Conservation (phyloP, 2,113 vertebrate genomes). For the Tor tambroides region DNA sequence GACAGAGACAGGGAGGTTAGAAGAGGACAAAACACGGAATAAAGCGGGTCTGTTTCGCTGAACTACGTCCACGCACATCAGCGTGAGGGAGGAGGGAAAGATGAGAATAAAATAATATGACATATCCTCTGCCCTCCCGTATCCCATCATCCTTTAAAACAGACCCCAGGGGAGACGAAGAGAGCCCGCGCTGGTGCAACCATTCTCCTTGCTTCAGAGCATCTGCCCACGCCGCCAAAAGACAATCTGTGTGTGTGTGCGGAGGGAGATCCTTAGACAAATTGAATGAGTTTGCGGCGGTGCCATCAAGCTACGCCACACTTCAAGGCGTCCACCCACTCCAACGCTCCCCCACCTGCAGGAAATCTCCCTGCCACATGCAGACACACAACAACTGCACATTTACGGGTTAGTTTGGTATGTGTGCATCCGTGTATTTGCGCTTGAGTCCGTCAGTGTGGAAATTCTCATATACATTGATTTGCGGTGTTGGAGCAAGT, state of each 20-base stretch:
- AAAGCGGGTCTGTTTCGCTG: slow-evolving; percentile 9
- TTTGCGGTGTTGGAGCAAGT: not conserved
- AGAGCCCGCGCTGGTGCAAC: slow-evolving; percentile 1
- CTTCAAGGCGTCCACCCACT: slow-evolving; percentile 52
- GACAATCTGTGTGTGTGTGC: slow-evolving; percentile 22
- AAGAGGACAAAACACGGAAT: not conserved
- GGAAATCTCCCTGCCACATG: slow-evolving; percentile 42
- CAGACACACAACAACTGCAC: slow-evolving; percentile 23
- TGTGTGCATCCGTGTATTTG: not conserved
- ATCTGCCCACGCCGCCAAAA: slow-evolving; percentile 41
- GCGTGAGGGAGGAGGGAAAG: not conserved
- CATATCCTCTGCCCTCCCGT: slow-evolving; percentile 24
- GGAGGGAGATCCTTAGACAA: slow-evolving; percentile 31
- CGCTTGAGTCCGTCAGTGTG: slow-evolving; percentile 3
- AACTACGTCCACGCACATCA: slow-evolving; percentile 30
- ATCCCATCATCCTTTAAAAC: slow-evolving; percentile 45
- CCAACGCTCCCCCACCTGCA: slow-evolving; percentile 11
- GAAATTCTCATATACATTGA: slow-evolving; percentile 6
- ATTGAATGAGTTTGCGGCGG: slow-evolving; percentile 40
- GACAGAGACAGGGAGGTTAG: slow-evolving; percentile 23
- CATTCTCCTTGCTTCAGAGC: slow-evolving; percentile 42
- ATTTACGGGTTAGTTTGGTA: not conserved
- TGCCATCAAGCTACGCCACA: slow-evolving; percentile 35
- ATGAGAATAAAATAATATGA: slow-evolving; percentile 37
- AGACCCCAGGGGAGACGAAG: slow-evolving; percentile 26